Conservation (phyloP, 2,113 vertebrate genomes). For the Madoqua kirkii region DNA sequence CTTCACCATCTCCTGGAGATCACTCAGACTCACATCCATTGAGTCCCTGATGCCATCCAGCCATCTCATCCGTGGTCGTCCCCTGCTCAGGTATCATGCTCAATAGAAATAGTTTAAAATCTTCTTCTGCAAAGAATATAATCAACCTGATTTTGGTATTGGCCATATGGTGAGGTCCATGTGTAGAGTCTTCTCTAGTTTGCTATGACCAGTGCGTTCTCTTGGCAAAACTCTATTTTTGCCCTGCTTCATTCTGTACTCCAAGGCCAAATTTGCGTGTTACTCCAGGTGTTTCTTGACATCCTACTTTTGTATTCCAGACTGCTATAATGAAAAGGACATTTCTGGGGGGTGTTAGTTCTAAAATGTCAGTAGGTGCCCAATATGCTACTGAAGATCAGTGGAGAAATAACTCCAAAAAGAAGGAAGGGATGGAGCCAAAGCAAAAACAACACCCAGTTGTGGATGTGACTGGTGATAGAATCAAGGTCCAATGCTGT, state of each 20-base stretch:
- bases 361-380: not conserved
- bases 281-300: not conserved
- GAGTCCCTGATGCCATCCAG: too few relatives aligned
- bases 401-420: not conserved
- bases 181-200: not conserved
- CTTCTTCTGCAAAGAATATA: not conserved
- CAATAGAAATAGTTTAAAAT: conserved; percentile 22
- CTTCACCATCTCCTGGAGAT: too few relatives aligned
- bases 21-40: too few relatives aligned
- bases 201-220: not conserved
- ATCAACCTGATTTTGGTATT: not conserved
- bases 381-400: not conserved
- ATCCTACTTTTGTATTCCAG: not conserved
- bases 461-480: not conserved
- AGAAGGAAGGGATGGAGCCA: not conserved
- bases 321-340: not conserved
- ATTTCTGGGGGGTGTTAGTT: not conserved
- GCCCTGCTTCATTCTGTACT: not conserved
- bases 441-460: not conserved
- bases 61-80: too few relatives aligned
- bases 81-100: not conserved
- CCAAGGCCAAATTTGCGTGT: not conserved
- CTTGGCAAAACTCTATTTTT: not conserved
- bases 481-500: not conserved
- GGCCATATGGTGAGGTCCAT: not conserved